Conservation (phyloP, 2,888 invertebrate genomes). For the Pristionchus entomophagus region DNA sequence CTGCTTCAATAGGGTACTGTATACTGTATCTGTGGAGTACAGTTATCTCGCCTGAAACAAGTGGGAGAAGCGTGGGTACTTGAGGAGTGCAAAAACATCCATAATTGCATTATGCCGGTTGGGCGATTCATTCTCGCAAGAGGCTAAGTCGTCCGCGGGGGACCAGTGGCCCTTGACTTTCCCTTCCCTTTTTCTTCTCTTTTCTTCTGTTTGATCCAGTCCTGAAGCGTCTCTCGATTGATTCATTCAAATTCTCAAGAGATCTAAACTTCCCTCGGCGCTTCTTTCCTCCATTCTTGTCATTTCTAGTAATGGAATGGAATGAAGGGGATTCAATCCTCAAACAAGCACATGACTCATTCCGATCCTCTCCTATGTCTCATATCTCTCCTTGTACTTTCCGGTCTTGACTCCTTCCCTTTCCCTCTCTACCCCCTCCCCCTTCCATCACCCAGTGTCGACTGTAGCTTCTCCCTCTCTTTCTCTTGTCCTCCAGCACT, state of each 20-base stretch:
- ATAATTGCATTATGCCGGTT: neutral
- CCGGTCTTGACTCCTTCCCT: slow-evolving; percentile 5
- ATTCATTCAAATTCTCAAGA: slow-evolving; percentile 36
- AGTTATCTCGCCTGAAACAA: too few species aligned
- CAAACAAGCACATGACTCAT: slow-evolving; percentile 40
- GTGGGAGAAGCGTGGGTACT: neutral
- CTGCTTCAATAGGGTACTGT: neutral
- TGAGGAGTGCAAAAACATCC: neutral
- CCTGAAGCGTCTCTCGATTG: neutral
- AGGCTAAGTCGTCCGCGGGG: neutral
- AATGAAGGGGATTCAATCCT: neutral
- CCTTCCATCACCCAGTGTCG: neutral
- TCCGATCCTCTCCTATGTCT: neutral
- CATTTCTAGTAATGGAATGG: slow-evolving; percentile 38
- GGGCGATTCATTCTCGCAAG: slow-evolving; percentile 4
- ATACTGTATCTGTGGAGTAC: neutral
- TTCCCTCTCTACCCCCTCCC: neutral
- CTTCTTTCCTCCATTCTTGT: neutral
- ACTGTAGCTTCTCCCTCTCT: slow-evolving; percentile 14
- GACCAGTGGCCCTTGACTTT: slow-evolving; percentile 15
- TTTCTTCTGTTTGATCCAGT: slow-evolving; percentile 32
- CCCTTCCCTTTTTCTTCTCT: neutral
- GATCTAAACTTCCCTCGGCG: slow-evolving; percentile 15
- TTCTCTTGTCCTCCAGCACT: slow-evolving; percentile 29
- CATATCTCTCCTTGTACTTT: neutral